Evolutionary conservation across 2,797 vertebrate species (phyloP).

Genomic region (Rhinichthys osculus): DNA sequence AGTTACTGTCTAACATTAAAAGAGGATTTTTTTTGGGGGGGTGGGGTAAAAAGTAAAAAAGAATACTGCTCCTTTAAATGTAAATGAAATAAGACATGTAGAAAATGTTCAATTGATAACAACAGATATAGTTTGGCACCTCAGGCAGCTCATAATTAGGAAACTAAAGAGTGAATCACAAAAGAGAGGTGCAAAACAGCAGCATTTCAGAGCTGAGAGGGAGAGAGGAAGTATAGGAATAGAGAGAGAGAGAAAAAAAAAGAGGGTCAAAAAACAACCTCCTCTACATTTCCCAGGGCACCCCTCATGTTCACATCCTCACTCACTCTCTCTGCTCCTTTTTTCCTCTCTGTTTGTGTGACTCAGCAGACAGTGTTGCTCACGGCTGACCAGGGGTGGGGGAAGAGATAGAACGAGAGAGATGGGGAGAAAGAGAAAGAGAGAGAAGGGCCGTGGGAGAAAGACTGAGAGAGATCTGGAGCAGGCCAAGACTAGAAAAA

Average conservation of each 20-base stretch:
- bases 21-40: neutral
- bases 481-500: slow-evolving; percentile 37
- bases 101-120: slow-evolving; percentile 5
- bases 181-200: neutral
- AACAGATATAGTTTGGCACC: neutral
- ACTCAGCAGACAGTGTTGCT: slow-evolving; percentile 68
- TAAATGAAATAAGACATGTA: neutral
- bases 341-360: slow-evolving; percentile 59
- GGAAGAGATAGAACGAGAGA: neutral
- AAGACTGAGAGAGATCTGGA: slow-evolving; percentile 37
- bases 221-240: neutral
- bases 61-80: neutral
- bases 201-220: neutral
- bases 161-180: neutral
- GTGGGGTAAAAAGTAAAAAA: neutral
- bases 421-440: slow-evolving; percentile 8
- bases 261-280: slow-evolving; percentile 46
- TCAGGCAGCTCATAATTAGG: neutral
- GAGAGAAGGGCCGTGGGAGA: slow-evolving; percentile 31
- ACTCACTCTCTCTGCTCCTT: slow-evolving; percentile 34
- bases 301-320: slow-evolving; percentile 41
- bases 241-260: neutral
- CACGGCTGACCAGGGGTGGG: slow-evolving; percentile 36
- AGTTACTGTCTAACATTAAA: neutral
- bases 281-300: slow-evolving; percentile 40